phyloP scores from a whole-genome alignment of 2,888 invertebrate genomes.

The Ptilodon capucinus region DNA sequence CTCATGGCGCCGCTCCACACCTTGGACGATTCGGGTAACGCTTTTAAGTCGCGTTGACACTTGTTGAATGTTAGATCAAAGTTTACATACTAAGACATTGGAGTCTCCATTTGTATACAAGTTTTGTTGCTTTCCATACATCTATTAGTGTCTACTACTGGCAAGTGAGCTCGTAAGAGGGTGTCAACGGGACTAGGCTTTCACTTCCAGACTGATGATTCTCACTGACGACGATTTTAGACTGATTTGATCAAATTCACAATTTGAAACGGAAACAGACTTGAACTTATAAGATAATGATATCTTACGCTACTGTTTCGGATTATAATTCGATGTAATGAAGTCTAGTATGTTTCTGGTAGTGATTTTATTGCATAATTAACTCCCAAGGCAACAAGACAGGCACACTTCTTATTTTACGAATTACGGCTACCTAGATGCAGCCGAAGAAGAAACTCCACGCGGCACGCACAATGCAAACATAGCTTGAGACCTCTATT shows the following conservation, averaged over 20 bases:
- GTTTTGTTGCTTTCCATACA: too few species aligned
- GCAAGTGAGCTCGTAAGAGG: too few species aligned
- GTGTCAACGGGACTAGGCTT: too few species aligned
- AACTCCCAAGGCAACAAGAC: background rate
- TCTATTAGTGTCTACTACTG: too few species aligned
- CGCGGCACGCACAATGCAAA: background rate
- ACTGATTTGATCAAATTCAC: background rate
- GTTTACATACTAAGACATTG: too few species aligned
- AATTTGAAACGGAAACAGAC: background rate
- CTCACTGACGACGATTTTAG: background rate
- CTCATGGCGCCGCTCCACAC: slow-evolving; percentile 10
- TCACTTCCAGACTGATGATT: slow-evolving; percentile 25
- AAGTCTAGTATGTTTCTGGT: background rate
- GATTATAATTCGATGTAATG: background rate
- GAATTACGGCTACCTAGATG: background rate
- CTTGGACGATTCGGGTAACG: slow-evolving; percentile 23
- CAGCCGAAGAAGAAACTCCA: background rate
- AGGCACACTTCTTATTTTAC: background rate
- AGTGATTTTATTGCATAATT: background rate
- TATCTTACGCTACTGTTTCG: background rate
- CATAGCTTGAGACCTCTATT: background rate
- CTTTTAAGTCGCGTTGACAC: too few species aligned
- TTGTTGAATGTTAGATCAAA: too few species aligned
- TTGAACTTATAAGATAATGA: background rate
- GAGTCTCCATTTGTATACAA: too few species aligned